Evolutionary conservation across 2,888 invertebrate genomes (phyloP), one percentile per base, ranked within the genome.

Genomic region (Cheiracanthium punctorium): DNA sequence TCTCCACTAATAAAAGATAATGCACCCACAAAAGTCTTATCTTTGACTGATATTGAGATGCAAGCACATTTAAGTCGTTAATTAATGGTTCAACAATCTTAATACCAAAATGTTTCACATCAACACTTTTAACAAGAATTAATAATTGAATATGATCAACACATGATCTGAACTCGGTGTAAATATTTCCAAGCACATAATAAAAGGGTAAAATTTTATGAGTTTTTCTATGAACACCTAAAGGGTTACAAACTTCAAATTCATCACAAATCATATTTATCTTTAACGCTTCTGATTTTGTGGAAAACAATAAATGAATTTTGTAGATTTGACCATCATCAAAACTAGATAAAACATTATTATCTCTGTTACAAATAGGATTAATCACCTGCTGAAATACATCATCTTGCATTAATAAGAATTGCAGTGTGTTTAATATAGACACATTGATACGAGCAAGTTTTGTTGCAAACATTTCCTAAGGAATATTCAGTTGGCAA

Each of bases 11-110:
- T 48, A 4, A 48, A 48, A 1, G 48, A 14, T 4, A 48, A 48
- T 17, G 14, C 1, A 48, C 48, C 48, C 14, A 48, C 48, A 48
- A 48, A 48, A 1, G 48, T 48, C n/a, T 48, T 48, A 48, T 4
- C n/a, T 14, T 48, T 48, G 48, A 48, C 48, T 17, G n/a, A 1
- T 1, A 48, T 48, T 1, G 17, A 14, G 17, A 17, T 1, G 1
- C 1, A 48, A 48, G 48, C 1, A n/a, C 1, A 48, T 48, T 1
- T 48, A 48, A 48, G 17, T 48, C 48, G 14, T 48, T 48, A 48
- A 48, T n/a, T 48, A 48, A 48, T 48, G 48, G 48, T 48, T 48
- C 48, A 48, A 48, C 48, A 48, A 48, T 48, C n/a, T n/a, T n/a
- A n/a, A n/a, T n/a, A n/a, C n/a, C n/a, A n/a, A n/a, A n/a, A n/a